phyloP scores from a whole-genome alignment of 53 echinoderm and acorn worm species.

The Pentamera pediparva region DNA sequence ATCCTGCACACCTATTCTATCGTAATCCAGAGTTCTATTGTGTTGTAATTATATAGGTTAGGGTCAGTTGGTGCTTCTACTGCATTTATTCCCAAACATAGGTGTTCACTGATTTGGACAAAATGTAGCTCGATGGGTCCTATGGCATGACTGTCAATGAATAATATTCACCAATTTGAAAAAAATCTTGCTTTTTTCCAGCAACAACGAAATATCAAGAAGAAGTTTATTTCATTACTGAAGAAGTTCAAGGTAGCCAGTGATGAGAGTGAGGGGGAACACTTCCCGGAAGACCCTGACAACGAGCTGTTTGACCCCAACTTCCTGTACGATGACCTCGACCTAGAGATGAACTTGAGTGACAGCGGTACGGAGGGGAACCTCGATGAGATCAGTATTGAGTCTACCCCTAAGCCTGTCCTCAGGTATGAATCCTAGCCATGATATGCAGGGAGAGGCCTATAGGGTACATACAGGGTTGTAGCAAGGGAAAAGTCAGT shows the following conservation, averaged over 20 bases:
- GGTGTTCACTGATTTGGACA: no score
- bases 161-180: no score
- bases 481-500: not conserved
- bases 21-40: no score
- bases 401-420: constrained; percentile 95
- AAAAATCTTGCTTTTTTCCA: no score
- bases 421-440: constrained; percentile 50
- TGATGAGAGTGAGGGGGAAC: constrained; percentile 94
- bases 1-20: no score
- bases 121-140: no score
- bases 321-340: constrained; percentile 92
- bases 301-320: constrained; percentile 83
- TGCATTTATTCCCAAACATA: no score
- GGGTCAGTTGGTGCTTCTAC: no score
- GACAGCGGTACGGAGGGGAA: constrained; percentile 95
- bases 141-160: no score
- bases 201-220: constrained; percentile 98
- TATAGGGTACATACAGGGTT: not conserved
- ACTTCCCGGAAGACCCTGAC: constrained; percentile 82
- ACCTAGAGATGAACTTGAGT: constrained; percentile 83
- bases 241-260: constrained; percentile 96
- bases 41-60: no score
- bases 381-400: constrained; percentile 89
- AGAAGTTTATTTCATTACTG: constrained; percentile 95
- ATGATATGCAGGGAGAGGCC: not conserved